These are phyloP conservation scores for Caenorhabditis wallacei DNA, from an alignment of 2,888 invertebrate genomes.

Conservation along the genomic window DNA sequence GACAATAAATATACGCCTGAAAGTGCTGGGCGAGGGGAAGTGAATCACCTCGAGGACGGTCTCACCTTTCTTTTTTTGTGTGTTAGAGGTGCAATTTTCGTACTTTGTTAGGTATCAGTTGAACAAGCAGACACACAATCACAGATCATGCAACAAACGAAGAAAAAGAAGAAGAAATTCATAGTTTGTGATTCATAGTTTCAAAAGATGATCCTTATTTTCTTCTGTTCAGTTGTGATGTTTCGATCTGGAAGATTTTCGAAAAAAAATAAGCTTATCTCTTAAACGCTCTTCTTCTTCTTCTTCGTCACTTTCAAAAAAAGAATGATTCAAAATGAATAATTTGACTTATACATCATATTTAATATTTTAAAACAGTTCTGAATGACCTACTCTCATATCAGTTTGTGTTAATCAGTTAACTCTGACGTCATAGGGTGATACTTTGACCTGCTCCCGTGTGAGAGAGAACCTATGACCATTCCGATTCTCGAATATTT, in stretches of 20 bases:
- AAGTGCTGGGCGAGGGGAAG: constrained; percentile 3
- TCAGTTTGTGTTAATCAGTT: background rate
- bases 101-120: constrained; percentile 15
- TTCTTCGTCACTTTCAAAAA: background rate
- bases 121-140: constrained; percentile 11
- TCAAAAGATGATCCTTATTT: background rate
- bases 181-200: background rate
- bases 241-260: too few relatives aligned
- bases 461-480: background rate
- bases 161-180: background rate
- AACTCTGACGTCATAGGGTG: constrained; percentile 33
- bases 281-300: too few relatives aligned
- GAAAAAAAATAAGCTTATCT: background rate
- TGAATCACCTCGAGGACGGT: constrained; percentile 29
- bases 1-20: constrained; percentile 40
- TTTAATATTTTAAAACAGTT: background rate
- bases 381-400: background rate
- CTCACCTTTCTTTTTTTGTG: constrained; percentile 4
- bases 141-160: background rate
- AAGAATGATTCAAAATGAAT: background rate
- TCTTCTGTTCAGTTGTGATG: too few relatives aligned
- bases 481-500: background rate
- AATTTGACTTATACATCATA: background rate
- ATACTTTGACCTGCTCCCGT: constrained; percentile 45
- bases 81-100: constrained; percentile 8